phyloP scores from a whole-genome alignment of 2,888 invertebrate genomes.

The Agrotis clavis region DNA sequence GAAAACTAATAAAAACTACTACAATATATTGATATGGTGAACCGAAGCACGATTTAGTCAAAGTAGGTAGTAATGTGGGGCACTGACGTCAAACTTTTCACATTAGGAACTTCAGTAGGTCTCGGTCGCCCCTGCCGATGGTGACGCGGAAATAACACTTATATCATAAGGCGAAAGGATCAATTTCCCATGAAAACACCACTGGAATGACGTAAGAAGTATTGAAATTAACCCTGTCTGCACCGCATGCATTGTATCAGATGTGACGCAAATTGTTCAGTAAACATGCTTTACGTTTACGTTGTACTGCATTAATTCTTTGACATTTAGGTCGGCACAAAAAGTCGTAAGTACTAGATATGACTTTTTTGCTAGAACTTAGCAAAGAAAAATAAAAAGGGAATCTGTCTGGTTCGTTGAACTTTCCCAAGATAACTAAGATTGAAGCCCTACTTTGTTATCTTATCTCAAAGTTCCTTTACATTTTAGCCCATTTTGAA shows the following conservation, averaged over 20 bases:
- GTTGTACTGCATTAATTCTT: conserved; percentile 37
- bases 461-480: conserved; percentile 41
- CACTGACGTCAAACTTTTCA: conserved; percentile 88
- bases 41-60: conserved; percentile 58
- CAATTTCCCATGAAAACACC: conserved; percentile 70
- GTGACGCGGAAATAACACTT: conserved; percentile 69
- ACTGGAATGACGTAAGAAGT: conserved; percentile 73
- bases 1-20: conserved; percentile 50
- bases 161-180: conserved; percentile 63
- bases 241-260: conserved; percentile 68
- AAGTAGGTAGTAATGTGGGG: conserved; percentile 72
- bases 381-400: background rate
- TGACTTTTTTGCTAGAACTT: background rate
- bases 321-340: conserved; percentile 30
- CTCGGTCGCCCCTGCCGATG: conserved; percentile 78
- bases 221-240: conserved; percentile 76
- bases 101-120: conserved; percentile 85
- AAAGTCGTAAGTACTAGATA: background rate
- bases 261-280: conserved; percentile 66
- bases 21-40: conserved; percentile 54
- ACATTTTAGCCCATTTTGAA: conserved; percentile 19
- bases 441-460: conserved; percentile 31
- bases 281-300: conserved; percentile 38
- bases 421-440: conserved; percentile 30
- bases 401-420: conserved; percentile 10